These are phyloP conservation scores for Chloropsis hardwickii DNA, from an alignment of 2,113 vertebrate species.

Conservation along the genomic window DNA sequence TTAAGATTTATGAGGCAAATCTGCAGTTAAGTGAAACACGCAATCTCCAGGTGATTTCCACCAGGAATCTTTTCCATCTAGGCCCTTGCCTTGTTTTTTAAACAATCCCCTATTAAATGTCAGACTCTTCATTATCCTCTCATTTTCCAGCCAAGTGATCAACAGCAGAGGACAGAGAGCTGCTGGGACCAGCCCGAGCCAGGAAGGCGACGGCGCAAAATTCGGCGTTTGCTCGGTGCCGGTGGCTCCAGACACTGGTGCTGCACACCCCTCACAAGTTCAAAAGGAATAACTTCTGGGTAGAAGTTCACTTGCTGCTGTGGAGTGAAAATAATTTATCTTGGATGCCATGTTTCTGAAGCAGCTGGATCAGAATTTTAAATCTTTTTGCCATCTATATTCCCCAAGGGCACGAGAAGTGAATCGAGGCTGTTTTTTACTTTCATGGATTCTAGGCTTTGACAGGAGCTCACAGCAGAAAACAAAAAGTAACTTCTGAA, in stretches of 20 bases:
- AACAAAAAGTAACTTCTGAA: constrained; percentile 47
- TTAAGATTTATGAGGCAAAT: constrained; percentile 26
- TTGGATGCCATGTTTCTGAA: constrained; percentile 53
- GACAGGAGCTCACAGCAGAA: constrained; percentile 53
- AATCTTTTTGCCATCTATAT: constrained; percentile 61
- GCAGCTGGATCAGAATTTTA: constrained; percentile 72
- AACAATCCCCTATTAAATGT: not conserved
- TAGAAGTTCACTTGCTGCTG: constrained; percentile 51
- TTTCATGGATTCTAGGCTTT: constrained; percentile 68
- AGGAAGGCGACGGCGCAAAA: not conserved
- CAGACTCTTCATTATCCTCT: not conserved
- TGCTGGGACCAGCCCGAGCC: not conserved
- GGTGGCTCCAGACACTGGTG: not conserved
- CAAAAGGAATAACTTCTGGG: constrained; percentile 57
- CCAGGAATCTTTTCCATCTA: not conserved
- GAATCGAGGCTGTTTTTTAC: constrained; percentile 65
- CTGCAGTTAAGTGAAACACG: not conserved
- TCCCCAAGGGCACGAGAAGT: constrained; percentile 39
- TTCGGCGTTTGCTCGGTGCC: not conserved
- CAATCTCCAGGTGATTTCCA: constrained; percentile 21
- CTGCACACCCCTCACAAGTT: not conserved
- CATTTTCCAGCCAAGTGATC: constrained; percentile 16
- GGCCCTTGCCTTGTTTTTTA: not conserved
- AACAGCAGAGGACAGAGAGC: not conserved
- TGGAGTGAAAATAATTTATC: constrained; percentile 66